Conservation (phyloP, 2,888 invertebrate species). For the Cotesia congregata region DNA sequence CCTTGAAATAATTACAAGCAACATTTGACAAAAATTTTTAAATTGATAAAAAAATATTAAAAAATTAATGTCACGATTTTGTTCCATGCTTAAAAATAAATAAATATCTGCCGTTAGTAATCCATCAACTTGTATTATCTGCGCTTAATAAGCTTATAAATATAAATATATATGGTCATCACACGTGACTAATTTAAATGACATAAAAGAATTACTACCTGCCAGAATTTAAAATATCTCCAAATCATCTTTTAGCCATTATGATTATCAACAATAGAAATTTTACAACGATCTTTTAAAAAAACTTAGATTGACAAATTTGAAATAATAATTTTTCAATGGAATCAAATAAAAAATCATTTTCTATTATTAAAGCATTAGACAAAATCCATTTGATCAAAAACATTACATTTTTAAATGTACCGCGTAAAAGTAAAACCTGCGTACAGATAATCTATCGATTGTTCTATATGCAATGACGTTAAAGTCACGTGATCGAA, state of each 20-base stretch:
- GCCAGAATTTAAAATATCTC: neutral
- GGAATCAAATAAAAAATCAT: neutral
- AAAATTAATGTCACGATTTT: no score
- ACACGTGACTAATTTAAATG: neutral
- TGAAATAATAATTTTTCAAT: neutral
- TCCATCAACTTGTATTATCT: neutral
- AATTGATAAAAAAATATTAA: no score
- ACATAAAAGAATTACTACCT: neutral
- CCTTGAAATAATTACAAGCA: no score
- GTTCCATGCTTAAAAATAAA: no score
- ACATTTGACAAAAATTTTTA: no score
- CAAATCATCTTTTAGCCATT: neutral
- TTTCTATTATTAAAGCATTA: neutral
- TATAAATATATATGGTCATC: neutral
- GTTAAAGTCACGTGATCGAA: constrained; percentile 45
- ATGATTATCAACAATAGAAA: neutral
- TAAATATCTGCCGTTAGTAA: no score
- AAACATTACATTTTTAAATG: constrained; percentile 22
- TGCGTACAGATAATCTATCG: constrained; percentile 10
- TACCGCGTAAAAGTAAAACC: constrained; percentile 39
- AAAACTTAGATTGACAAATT: neutral
- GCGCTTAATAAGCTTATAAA: neutral
- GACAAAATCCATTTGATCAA: neutral
- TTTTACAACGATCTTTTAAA: neutral
- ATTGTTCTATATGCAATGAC: neutral